A percentile compares a stretch with the other conserved stretches of the same genome.
These are phyloP conservation scores for Myrmophylax atrothorax DNA, from an alignment of 2,113 vertebrate species.

Conservation along the genomic window DNA sequence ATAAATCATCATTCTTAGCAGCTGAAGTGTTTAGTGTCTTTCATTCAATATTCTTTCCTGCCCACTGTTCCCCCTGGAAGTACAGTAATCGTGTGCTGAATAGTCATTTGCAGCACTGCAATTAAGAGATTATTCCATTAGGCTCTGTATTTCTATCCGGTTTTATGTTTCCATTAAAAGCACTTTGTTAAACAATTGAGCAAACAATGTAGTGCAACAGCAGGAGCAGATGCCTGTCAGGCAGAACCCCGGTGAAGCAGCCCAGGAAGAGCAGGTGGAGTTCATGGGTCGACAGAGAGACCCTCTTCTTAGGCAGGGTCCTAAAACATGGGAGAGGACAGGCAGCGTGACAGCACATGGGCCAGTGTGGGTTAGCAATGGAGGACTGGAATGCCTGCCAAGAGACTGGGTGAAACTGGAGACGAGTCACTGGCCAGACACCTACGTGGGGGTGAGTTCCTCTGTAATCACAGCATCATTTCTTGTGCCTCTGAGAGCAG, in stretches of 20 bases:
- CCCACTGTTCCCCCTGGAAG: not conserved
- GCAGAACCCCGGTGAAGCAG: not conserved
- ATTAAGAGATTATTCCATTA: conserved; percentile 48
- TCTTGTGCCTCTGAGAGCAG: not conserved
- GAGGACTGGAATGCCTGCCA: not conserved
- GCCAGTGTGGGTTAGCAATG: rapidly evolving
- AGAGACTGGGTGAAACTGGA: not conserved
- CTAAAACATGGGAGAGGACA: not conserved
- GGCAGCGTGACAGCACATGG: rapidly evolving
- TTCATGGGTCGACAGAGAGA: not conserved
- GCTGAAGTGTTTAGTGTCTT: conserved; percentile 4
- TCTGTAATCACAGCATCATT: not conserved
- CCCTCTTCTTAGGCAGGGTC: not conserved
- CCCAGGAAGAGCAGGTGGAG: not conserved
- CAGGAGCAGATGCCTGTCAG: not conserved
- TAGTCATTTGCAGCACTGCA: not conserved
- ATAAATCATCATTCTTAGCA: not conserved
- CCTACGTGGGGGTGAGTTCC: not conserved
- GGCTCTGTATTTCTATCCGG: conserved; percentile 18
- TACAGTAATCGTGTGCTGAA: conserved; percentile 9
- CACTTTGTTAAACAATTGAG: conserved; percentile 23
- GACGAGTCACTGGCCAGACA: not conserved
- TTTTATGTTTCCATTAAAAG: conserved; percentile 42
- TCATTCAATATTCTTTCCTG: conserved; percentile 1
- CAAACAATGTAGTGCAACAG: not conserved